A percentile compares a stretch with the other conserved stretches of the same genome.
Conservation (phyloP, 53 echinoderm and acorn worm species). For the Crossaster papposus region DNA sequence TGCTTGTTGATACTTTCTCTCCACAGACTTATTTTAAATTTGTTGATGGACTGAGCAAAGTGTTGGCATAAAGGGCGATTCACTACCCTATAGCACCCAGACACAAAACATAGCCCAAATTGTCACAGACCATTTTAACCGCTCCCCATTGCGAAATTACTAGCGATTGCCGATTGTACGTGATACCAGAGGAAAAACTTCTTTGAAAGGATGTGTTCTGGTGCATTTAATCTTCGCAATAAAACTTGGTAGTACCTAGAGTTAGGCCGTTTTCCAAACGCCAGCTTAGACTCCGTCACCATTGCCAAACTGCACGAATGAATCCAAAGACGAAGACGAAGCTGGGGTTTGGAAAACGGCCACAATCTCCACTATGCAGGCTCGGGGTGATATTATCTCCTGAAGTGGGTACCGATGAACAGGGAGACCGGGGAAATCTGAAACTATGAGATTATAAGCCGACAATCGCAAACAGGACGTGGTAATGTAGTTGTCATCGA, state of each 20-base stretch:
- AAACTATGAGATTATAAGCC: background rate
- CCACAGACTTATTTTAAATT: constrained; percentile 28
- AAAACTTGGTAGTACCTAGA: constrained; percentile 30
- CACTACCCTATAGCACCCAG: background rate
- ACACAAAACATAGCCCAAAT: background rate
- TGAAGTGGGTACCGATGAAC: constrained; percentile 16
- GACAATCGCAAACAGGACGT: background rate
- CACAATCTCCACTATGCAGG: constrained; percentile 3
- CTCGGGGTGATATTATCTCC: background rate
- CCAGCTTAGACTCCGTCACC: too few species aligned
- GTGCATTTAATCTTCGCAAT: constrained; percentile 9
- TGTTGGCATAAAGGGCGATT: background rate
- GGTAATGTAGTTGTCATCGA: background rate
- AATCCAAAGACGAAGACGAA: too few species aligned
- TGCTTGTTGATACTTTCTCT: background rate
- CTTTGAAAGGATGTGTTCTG: background rate
- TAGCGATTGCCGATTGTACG: background rate
- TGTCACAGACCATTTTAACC: constrained; percentile 22
- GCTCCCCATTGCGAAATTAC: background rate
- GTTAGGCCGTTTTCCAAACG: too few species aligned
- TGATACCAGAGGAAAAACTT: background rate
- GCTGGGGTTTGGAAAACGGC: too few species aligned
- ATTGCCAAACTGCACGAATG: too few species aligned
- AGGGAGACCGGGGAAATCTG: background rate
- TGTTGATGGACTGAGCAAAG: constrained; percentile 41